phyloP scores from a whole-genome alignment of 1,140 invertebrate species.

The Panagrolaimus sp. region DNA sequence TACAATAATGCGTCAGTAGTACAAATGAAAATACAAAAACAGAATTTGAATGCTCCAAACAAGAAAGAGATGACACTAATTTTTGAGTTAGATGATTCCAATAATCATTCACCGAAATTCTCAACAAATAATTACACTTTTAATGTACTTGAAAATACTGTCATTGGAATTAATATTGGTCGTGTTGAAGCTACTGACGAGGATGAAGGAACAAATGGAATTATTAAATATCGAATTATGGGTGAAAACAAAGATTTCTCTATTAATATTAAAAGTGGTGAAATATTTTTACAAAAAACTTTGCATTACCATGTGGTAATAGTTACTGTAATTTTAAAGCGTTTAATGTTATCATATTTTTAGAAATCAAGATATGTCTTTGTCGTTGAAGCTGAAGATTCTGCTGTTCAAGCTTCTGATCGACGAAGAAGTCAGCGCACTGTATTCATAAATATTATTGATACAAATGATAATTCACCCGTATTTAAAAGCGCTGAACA shows the following conservation, averaged over 20 bases:
- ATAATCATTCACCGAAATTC: conserved; percentile 19
- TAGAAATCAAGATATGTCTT: conserved; percentile 15
- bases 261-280: conserved; percentile 25
- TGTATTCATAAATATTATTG: conserved; percentile 20
- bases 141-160: conserved; percentile 26
- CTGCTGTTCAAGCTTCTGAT: conserved; percentile 12
- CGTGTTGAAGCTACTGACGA: conserved; percentile 59
- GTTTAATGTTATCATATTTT: not conserved
- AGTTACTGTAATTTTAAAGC: not conserved
- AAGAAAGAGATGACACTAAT: conserved; percentile 21
- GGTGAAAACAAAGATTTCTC: conserved; percentile 22
- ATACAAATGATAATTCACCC: conserved; percentile 26
- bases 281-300: conserved; percentile 23
- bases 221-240: conserved; percentile 34
- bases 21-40: conserved; percentile 7
- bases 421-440: conserved; percentile 18
- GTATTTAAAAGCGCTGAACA: conserved; percentile 12
- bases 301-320: conserved; percentile 22
- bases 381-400: conserved; percentile 22
- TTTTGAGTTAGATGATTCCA: conserved; percentile 21
- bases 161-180: conserved; percentile 48
- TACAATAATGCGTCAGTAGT: conserved; percentile 15
- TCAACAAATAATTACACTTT: conserved; percentile 4
- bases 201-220: conserved; percentile 61
- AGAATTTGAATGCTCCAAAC: not conserved